phyloP scores from a whole-genome alignment of 2,888 invertebrate species.

The Synanthedon myopaeformis region DNA sequence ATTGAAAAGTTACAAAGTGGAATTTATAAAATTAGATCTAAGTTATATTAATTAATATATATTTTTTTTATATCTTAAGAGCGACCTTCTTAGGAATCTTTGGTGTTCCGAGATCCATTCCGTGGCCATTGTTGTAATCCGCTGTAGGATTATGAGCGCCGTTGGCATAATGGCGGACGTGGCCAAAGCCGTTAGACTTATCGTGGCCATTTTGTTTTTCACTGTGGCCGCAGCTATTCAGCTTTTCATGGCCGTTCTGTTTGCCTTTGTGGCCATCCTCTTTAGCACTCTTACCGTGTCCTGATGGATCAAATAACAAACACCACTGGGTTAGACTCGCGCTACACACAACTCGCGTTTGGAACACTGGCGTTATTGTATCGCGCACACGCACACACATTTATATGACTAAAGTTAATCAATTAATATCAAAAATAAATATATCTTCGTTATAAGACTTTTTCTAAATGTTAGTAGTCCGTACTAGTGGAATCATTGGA shows the following conservation, averaged over 20 bases:
- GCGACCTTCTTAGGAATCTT: conserved; percentile 61
- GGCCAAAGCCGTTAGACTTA: conserved; percentile 7
- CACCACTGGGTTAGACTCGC: conserved; percentile 28
- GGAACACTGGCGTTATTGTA: conserved; percentile 52
- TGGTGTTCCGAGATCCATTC: conserved; percentile 54
- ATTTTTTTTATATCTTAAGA: conserved; percentile 41
- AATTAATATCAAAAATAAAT: conserved; percentile 2
- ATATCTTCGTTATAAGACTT: conserved; percentile 6
- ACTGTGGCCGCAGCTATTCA: conserved; percentile 5
- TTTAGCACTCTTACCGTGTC: conserved; percentile 32
- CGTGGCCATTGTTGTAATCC: conserved; percentile 20
- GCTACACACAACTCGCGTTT: conserved; percentile 19
- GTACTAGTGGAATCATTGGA: conserved; percentile 38
- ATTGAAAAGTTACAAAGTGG: conserved; percentile 46
- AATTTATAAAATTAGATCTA: conserved; percentile 41
- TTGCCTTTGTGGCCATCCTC: conserved; percentile 5
- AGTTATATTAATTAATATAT: conserved; percentile 21
- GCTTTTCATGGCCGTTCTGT: conserved; percentile 6
- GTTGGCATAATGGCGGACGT: conserved; percentile 16
- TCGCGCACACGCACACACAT: conserved; percentile 12
- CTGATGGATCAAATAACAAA: conserved; percentile 52
- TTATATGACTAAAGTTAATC: conserved; percentile 1
- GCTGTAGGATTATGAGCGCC: conserved; percentile 12
- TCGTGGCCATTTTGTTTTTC: conserved; percentile 10
- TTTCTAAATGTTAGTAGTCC: conserved; percentile 25